Evolutionary conservation across 64 coral and sea anemone genomes (phyloP).

Genomic region (Dendrophyllia cribrosa): DNA sequence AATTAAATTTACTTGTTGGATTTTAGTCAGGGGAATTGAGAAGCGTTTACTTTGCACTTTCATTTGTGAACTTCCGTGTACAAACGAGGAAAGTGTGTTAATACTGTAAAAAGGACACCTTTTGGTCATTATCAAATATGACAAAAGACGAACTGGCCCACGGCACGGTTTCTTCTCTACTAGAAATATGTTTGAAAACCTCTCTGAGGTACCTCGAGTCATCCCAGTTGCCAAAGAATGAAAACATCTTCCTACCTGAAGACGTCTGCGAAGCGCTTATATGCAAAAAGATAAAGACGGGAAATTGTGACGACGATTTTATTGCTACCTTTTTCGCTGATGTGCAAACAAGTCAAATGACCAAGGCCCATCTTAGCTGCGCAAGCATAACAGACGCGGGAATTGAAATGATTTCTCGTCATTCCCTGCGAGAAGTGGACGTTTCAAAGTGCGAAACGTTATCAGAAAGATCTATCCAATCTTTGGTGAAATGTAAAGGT

Average conservation of each 20-base stretch:
- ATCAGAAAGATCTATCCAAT: constrained; percentile 65
- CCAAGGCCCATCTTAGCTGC: constrained; percentile 64
- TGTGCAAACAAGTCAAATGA: constrained; percentile 82
- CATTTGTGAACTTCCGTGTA: too few relatives aligned
- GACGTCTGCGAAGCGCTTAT: constrained; percentile 92
- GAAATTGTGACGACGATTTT: constrained; percentile 82
- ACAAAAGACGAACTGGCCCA: constrained; percentile 51
- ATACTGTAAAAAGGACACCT: neutral
- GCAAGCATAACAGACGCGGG: constrained; percentile 78
- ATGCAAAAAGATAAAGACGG: constrained; percentile 77
- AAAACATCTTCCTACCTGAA: constrained; percentile 81
- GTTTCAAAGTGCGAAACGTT: constrained; percentile 61
- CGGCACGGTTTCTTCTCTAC: constrained; percentile 69
- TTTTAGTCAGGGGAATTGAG: neutral
- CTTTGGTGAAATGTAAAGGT: constrained; percentile 68
- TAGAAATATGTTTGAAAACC: constrained; percentile 75
- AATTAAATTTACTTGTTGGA: too few relatives aligned
- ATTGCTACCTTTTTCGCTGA: constrained; percentile 72
- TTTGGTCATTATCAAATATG: neutral
- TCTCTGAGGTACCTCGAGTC: constrained; percentile 82
- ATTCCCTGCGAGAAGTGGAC: constrained; percentile 84
- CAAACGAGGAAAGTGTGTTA: neutral
- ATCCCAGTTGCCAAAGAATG: constrained; percentile 12
- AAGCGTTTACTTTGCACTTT: neutral
- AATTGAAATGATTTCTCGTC: constrained; percentile 57